A percentile compares a stretch with the other conserved stretches of the same genome.
These are phyloP conservation scores for Eleutherodactylus coqui DNA, from an alignment of 2,797 vertebrate genomes.

Conservation along the genomic window DNA sequence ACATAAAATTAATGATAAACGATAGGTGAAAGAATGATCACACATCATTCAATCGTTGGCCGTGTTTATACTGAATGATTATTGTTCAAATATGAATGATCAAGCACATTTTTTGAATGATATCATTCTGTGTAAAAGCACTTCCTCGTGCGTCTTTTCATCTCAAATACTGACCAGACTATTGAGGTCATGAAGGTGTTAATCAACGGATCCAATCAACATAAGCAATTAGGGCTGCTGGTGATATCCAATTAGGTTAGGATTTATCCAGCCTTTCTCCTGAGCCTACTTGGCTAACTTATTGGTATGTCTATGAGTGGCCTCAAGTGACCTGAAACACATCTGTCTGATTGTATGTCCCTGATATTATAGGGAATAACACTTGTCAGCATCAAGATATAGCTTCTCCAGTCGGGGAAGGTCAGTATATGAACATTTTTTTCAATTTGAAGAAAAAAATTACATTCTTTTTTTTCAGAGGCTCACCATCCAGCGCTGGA, in stretches of 20 bases:
- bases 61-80: too few relatives aligned
- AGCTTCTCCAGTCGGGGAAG: neutral
- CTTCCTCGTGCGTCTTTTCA: neutral
- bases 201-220: neutral
- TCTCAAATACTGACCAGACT: neutral
- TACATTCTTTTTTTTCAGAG: too few relatives aligned
- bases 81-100: too few relatives aligned
- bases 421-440: neutral
- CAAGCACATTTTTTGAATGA: too few relatives aligned
- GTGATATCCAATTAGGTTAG: constrained; percentile 18
- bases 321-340: neutral
- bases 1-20: too few relatives aligned
- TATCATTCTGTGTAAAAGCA: too few relatives aligned
- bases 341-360: neutral
- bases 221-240: neutral
- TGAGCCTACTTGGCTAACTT: neutral
- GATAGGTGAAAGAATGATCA: too few relatives aligned
- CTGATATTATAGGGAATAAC: neutral
- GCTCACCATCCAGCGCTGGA: too few relatives aligned
- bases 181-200: neutral
- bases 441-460: too few relatives aligned
- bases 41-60: too few relatives aligned
- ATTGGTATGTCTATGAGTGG: neutral
- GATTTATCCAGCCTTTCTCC: neutral
- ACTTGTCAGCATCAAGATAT: neutral